Percentiles rank a stretch among this genome's conserved stretches.
Conservation (phyloP, 2,113 vertebrate genomes). For the Caloenas nicobarica region DNA sequence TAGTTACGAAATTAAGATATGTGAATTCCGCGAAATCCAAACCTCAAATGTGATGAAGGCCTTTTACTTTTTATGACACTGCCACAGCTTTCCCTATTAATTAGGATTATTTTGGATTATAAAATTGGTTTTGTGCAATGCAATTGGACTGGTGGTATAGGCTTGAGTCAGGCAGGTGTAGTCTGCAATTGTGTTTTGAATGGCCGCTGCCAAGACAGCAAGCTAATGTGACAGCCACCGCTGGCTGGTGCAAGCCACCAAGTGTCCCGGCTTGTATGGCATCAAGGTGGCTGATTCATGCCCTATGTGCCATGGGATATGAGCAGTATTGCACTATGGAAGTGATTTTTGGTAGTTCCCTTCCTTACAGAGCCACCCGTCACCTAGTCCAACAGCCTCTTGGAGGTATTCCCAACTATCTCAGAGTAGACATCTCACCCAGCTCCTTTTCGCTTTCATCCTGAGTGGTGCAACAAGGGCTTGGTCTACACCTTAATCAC, state of each 20-base stretch:
- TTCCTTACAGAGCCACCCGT: background rate
- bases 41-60: background rate
- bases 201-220: background rate
- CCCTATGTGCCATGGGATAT: background rate
- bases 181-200: background rate
- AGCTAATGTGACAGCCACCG: background rate
- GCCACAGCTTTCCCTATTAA: slow-evolving; percentile 19
- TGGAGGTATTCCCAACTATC: background rate
- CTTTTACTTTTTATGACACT: background rate
- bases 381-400: background rate
- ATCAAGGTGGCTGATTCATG: background rate
- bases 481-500: background rate
- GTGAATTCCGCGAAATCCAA: background rate
- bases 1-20: background rate
- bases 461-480: background rate
- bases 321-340: background rate
- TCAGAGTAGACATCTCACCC: background rate
- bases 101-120: slow-evolving; percentile 9
- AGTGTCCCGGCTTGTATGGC: background rate
- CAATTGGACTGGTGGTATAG: slow-evolving; percentile 10
- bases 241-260: background rate
- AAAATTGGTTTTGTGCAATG: slow-evolving; percentile 20
- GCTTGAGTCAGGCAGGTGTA: background rate
- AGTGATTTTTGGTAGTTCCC: background rate
- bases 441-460: background rate